Evolutionary conservation across 1,140 invertebrate species (phyloP).

Genomic region (Drosophila watanabei): DNA sequence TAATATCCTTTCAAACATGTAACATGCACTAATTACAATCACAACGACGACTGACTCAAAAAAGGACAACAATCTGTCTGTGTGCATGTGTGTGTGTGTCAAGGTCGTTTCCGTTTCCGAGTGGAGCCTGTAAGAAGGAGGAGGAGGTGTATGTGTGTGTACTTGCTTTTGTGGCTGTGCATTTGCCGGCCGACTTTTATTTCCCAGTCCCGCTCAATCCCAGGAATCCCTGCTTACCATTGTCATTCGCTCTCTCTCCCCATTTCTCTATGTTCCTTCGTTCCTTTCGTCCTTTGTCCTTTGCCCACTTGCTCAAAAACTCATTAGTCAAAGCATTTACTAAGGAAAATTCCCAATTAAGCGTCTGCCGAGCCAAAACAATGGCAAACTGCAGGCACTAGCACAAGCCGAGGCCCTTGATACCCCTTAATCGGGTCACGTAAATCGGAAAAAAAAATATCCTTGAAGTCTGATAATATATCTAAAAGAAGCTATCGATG

Average conservation of each 20-base stretch:
- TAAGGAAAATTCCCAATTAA: constrained; percentile 58
- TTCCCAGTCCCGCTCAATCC: not conserved
- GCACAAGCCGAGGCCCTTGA: not conserved
- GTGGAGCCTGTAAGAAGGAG: not conserved
- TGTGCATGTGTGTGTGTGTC: constrained; percentile 15
- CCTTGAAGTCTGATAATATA: not conserved
- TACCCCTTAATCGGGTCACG: constrained; percentile 2
- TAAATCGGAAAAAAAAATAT: not conserved
- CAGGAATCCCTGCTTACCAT: constrained; percentile 18
- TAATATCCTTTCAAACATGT: constrained; percentile 77
- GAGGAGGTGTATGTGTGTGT: not conserved
- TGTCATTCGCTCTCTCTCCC: constrained; percentile 9
- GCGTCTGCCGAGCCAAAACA: constrained; percentile 34
- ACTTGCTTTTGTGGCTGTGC: constrained; percentile 32
- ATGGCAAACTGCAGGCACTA: not conserved
- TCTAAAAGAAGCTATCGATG: not conserved
- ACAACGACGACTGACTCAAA: constrained; percentile 43
- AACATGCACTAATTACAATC: constrained; percentile 79
- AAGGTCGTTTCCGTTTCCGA: constrained; percentile 42
- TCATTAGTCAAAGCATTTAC: constrained; percentile 63
- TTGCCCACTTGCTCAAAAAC: constrained; percentile 56
- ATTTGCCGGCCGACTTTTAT: constrained; percentile 45
- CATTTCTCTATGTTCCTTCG: no score
- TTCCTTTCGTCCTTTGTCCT: constrained; percentile 31
- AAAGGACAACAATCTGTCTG: constrained; percentile 27